Evolutionary conservation across 2,113 vertebrate genomes (phyloP).

Genomic region (Physeter macrocephalus): DNA sequence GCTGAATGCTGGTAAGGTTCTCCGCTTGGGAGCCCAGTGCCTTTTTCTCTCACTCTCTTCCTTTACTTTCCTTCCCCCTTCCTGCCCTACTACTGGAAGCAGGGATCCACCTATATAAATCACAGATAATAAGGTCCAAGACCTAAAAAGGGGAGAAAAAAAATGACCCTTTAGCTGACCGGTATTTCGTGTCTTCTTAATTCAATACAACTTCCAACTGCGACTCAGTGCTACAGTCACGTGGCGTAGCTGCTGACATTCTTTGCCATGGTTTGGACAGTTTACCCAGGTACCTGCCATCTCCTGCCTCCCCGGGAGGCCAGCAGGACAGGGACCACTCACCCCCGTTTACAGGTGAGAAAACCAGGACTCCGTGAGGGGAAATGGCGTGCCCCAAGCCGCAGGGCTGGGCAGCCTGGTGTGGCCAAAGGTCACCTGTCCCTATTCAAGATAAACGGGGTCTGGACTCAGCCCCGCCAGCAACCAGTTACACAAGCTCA

Average conservation of each 20-base stretch:
- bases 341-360: background rate
- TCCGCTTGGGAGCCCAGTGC: background rate
- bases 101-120: background rate
- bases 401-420: background rate
- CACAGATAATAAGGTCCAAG: background rate
- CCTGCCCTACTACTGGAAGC: background rate
- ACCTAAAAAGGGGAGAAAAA: background rate
- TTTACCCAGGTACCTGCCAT: fast-evolving
- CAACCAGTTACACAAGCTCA: background rate
- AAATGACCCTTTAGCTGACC: background rate
- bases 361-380: background rate
- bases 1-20: background rate
- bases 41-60: background rate
- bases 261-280: too few species aligned
- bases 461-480: background rate
- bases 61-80: background rate
- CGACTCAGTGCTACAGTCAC: fast-evolving
- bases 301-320: fast-evolving
- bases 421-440: background rate
- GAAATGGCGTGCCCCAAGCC: background rate
- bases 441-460: background rate
- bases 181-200: background rate
- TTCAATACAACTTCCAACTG: background rate
- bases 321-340: background rate
- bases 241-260: fast-evolving